Evolutionary conservation across 2,888 invertebrate species (phyloP).

Genomic region (Coremacera marginata): DNA sequence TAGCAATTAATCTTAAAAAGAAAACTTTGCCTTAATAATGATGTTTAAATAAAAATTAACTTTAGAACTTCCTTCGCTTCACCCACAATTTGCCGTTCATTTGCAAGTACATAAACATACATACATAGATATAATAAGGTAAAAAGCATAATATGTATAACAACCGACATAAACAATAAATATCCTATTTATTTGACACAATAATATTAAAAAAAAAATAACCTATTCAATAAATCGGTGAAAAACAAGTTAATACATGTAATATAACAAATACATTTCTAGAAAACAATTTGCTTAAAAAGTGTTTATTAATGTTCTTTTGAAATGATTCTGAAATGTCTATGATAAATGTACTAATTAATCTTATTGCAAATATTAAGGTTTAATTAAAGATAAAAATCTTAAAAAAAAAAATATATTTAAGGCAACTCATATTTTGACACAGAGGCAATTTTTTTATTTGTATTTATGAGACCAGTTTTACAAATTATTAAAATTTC

Average conservation of each 20-base stretch:
- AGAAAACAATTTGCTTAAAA: conserved; percentile 18
- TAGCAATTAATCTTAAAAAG: too few relatives aligned
- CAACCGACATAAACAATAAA: conserved; percentile 10
- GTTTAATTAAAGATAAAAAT: conserved; percentile 9
- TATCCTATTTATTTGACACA: neutral
- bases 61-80: neutral
- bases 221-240: neutral
- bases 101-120: neutral
- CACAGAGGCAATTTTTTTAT: too few relatives aligned
- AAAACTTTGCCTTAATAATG: conserved; percentile 10
- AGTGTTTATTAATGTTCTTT: conserved; percentile 18
- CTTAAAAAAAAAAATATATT: neutral
- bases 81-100: neutral
- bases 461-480: too few relatives aligned
- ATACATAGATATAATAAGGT: neutral
- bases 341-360: conserved; percentile 14
- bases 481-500: too few relatives aligned
- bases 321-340: neutral
- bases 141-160: neutral
- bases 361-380: neutral
- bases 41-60: neutral
- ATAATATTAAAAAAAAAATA: neutral
- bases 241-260: neutral
- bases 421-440: too few relatives aligned
- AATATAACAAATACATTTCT: neutral